Conservation (phyloP, 2,113 vertebrate genomes). For the Actinemys pallida region DNA sequence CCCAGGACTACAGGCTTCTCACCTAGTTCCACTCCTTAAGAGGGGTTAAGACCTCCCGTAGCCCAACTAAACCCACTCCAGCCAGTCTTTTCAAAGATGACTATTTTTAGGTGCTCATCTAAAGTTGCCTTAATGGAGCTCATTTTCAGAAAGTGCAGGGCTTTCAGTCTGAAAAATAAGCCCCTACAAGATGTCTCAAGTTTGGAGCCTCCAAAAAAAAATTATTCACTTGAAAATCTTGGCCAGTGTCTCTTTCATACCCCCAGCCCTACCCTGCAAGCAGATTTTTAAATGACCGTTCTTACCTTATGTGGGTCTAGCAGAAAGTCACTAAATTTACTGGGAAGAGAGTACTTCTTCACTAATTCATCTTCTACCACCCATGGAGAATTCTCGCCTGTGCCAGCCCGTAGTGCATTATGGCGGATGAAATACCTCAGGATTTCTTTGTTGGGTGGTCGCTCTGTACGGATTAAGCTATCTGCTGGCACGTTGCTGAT, state of each 20-base stretch:
- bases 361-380: conserved; percentile 96
- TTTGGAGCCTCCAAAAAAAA: background rate
- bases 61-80: background rate
- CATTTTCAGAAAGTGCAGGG: background rate
- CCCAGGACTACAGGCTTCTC: background rate
- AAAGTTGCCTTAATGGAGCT: background rate
- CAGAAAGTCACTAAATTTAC: conserved; percentile 98
- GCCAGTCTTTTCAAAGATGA: background rate
- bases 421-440: conserved; percentile 98
- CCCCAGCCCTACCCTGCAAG: background rate
- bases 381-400: conserved; percentile 95
- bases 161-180: background rate
- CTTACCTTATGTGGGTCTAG: conserved; percentile 96
- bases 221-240: background rate
- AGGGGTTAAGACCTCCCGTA: background rate
- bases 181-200: background rate
- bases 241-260: background rate
- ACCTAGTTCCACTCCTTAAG: background rate
- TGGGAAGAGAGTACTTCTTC: conserved; percentile 94
- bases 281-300: background rate
- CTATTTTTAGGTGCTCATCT: background rate
- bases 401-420: conserved; percentile 89
- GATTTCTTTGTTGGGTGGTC: conserved; percentile 98
- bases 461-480: conserved; percentile 91
- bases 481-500: conserved; percentile 94